Evolutionary conservation across 2,888 invertebrate genomes (phyloP).

Genomic region (Augiades crinisus): DNA sequence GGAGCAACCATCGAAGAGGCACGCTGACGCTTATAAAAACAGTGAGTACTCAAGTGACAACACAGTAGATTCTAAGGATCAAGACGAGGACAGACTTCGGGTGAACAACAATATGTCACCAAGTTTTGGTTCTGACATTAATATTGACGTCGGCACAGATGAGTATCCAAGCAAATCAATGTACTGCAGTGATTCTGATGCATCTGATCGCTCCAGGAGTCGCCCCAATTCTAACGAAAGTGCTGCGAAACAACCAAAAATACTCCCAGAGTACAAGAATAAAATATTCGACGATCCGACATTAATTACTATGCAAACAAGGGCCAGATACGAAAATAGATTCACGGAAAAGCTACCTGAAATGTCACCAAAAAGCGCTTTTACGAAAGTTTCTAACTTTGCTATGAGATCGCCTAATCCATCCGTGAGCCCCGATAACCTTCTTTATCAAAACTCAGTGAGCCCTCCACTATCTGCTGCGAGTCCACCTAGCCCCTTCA

Average conservation of each 20-base stretch:
- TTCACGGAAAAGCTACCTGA: conserved; percentile 70
- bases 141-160: conserved; percentile 77
- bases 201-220: conserved; percentile 72
- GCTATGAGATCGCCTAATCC: conserved; percentile 84
- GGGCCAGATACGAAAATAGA: conserved; percentile 74
- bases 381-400: conserved; percentile 87
- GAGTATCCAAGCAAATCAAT: conserved; percentile 72
- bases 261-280: conserved; percentile 76
- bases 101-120: conserved; percentile 73
- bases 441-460: conserved; percentile 89
- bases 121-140: conserved; percentile 71
- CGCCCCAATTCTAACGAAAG: conserved; percentile 79
- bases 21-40: conserved; percentile 70
- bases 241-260: conserved; percentile 75
- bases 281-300: conserved; percentile 83
- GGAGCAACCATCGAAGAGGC: conserved; percentile 66
- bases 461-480: conserved; percentile 85
- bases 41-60: conserved; percentile 64
- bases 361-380: conserved; percentile 87
- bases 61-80: conserved; percentile 59
- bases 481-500: conserved; percentile 79
- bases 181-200: conserved; percentile 77
- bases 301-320: conserved; percentile 73
- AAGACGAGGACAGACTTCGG: conserved; percentile 67
- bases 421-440: conserved; percentile 88